phyloP scores from a whole-genome alignment of 1,140 invertebrate genomes.

The Meloidogyne floridensis region DNA sequence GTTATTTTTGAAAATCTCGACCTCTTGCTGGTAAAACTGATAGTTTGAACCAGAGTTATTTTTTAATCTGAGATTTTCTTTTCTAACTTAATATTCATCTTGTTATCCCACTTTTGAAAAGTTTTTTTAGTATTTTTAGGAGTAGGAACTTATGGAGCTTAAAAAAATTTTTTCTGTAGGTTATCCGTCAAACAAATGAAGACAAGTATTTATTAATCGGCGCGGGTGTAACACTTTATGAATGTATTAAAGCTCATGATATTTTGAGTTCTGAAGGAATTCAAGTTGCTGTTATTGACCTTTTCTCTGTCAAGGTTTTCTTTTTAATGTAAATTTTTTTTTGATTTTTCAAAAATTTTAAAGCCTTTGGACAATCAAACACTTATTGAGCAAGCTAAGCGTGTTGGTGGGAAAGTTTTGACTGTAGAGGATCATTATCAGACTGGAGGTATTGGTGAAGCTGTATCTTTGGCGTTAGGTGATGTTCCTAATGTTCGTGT shows the following conservation, averaged over 20 bases:
- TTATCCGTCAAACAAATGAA: slow-evolving; percentile 76
- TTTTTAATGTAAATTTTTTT: not conserved
- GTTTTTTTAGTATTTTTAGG: too few species aligned
- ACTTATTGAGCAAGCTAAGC: slow-evolving; percentile 78
- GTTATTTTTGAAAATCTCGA: too few species aligned
- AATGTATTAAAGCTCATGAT: slow-evolving; percentile 83
- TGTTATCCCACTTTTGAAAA: too few species aligned
- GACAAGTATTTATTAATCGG: slow-evolving; percentile 85
- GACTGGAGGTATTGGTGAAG: slow-evolving; percentile 91
- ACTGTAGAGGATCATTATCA: slow-evolving; percentile 97
- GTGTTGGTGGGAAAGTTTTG: slow-evolving; percentile 79
- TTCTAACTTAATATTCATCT: too few species aligned
- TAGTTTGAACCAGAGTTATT: too few species aligned
- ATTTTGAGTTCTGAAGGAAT: slow-evolving; percentile 73
- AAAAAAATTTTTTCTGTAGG: slow-evolving; percentile 56
- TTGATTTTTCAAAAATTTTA: not conserved
- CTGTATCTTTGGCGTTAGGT: slow-evolving; percentile 81
- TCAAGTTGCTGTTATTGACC: slow-evolving; percentile 57
- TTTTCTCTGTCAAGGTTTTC: slow-evolving; percentile 73
- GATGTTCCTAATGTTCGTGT: slow-evolving; percentile 76
- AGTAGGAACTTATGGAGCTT: not conserved
- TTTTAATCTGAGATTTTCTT: too few species aligned
- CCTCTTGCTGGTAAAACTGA: too few species aligned
- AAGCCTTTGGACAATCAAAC: slow-evolving; percentile 80
- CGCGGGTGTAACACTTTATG: slow-evolving; percentile 87